Evolutionary conservation across 2,888 invertebrate species (phyloP).

Genomic region (Nephrotoma guestfalica): DNA sequence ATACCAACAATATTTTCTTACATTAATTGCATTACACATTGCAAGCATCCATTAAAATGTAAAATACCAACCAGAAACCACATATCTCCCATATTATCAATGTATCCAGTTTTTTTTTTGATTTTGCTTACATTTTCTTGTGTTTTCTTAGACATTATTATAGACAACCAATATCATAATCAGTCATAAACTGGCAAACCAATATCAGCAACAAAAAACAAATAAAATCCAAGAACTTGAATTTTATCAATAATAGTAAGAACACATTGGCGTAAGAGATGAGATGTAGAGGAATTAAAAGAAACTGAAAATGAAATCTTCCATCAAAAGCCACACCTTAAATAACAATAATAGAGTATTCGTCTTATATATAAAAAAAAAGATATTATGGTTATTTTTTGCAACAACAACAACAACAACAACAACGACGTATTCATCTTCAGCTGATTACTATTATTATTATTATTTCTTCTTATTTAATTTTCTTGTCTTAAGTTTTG

Average conservation of each 20-base stretch:
- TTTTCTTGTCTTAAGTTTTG: background rate
- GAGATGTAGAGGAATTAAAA: background rate
- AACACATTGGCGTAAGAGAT: background rate
- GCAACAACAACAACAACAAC: background rate
- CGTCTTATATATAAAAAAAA: background rate
- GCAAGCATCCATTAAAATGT: background rate
- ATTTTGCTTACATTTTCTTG: background rate
- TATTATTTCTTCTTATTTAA: background rate
- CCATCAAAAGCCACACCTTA: background rate
- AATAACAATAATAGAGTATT: background rate
- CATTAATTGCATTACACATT: background rate
- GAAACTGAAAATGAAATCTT: background rate
- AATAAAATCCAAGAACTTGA: background rate
- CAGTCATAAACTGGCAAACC: background rate
- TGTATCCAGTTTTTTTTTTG: background rate
- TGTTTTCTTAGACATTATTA: background rate
- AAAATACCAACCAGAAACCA: background rate
- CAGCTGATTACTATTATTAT: background rate
- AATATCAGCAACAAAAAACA: background rate
- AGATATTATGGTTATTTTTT: background rate
- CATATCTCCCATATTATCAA: background rate
- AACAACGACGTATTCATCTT: background rate
- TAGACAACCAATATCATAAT: background rate
- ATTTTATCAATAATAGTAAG: background rate
- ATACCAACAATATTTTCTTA: background rate